Conservation (phyloP, 1,140 invertebrate genomes). For the Drosophila ohnishii region DNA sequence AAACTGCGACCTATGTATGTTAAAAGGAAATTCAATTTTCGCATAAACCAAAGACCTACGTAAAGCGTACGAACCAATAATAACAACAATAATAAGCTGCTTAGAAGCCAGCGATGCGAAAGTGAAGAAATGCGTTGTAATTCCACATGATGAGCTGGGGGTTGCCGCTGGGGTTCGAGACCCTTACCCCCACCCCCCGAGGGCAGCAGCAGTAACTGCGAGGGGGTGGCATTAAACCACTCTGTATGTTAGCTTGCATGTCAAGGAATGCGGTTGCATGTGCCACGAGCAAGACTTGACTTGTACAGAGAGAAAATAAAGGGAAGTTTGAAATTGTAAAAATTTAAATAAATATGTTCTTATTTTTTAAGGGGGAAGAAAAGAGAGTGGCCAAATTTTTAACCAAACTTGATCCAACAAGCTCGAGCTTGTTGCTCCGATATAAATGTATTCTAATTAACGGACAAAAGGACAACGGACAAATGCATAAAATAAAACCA, state of each 20-base stretch:
- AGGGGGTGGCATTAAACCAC: conserved; percentile 64
- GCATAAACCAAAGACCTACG: conserved; percentile 44
- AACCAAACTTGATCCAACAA: too few relatives aligned
- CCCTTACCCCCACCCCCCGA: neutral
- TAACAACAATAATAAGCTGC: conserved; percentile 78
- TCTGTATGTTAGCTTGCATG: conserved; percentile 37
- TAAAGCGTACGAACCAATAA: conserved; percentile 39
- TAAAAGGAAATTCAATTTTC: conserved; percentile 71
- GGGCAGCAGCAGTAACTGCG: conserved; percentile 5
- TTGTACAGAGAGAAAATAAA: neutral
- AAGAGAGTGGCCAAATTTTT: neutral
- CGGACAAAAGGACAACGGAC: neutral
- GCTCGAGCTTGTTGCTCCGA: too few relatives aligned
- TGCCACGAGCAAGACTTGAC: conserved; percentile 41
- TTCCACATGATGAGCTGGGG: conserved; percentile 41
- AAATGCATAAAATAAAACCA: too few relatives aligned
- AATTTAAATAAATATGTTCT: too few relatives aligned
- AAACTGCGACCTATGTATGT: conserved; percentile 16
- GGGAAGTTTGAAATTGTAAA: too few relatives aligned
- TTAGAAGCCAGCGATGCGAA: conserved; percentile 76
- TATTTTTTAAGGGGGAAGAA: neutral
- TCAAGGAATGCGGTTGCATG: conserved; percentile 58
- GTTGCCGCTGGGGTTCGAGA: neutral
- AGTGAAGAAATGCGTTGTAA: conserved; percentile 81
- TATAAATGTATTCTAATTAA: neutral